Conservation (phyloP, 1,140 invertebrate species). For the Dufourea novaeangliae region DNA sequence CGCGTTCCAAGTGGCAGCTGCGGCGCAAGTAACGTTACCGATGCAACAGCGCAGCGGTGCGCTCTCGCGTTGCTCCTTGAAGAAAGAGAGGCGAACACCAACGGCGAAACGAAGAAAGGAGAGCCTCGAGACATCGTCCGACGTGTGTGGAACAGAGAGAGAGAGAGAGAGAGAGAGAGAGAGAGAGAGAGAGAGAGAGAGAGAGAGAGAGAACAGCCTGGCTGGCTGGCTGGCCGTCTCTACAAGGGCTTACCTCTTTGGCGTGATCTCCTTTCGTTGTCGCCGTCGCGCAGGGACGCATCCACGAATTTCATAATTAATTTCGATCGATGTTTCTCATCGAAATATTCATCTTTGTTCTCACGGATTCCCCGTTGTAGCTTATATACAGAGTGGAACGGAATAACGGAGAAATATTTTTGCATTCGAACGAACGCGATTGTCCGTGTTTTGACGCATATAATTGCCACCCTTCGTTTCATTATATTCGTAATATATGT, state of each 20-base stretch:
- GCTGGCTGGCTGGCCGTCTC: slow-evolving; percentile 25
- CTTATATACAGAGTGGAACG: no score
- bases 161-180: slow-evolving; percentile 36
- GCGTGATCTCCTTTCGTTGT: slow-evolving; percentile 51
- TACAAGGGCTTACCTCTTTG: slow-evolving; percentile 47
- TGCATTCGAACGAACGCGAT: no score
- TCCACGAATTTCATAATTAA: slow-evolving; percentile 24
- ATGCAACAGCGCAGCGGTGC: neutral
- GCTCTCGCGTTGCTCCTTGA: neutral
- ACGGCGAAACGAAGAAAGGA: neutral
- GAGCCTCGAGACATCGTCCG: neutral
- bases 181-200: slow-evolving; percentile 35
- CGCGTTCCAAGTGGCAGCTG: slow-evolving; percentile 51
- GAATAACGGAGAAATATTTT: no score
- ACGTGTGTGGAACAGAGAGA: slow-evolving; percentile 18
- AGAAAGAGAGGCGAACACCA: slow-evolving; percentile 22
- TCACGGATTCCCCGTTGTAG: no score
- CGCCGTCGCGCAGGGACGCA: slow-evolving; percentile 40
- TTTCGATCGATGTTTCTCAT: neutral
- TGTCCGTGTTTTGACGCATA: no score
- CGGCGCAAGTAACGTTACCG: slow-evolving; percentile 27
- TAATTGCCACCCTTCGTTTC: no score
- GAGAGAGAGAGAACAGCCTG: no score
- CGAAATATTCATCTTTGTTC: no score
- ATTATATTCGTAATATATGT: no score